Percentiles rank a stretch among this genome's conserved stretches.
phyloP scores from a whole-genome alignment of 2,113 vertebrate species.

The Typhlomys cinereus region DNA sequence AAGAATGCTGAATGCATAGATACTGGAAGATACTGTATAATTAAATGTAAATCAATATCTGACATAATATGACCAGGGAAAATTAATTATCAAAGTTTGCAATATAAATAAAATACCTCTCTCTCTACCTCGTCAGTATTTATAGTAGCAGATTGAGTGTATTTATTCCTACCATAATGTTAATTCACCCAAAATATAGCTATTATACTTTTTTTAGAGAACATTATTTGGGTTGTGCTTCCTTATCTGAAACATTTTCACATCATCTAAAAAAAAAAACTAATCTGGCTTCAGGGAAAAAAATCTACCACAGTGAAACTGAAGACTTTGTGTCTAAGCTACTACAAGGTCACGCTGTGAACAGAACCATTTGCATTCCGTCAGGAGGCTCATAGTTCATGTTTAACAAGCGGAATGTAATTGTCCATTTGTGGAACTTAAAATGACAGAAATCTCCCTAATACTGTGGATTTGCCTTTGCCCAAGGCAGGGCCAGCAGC shows the following conservation, averaged over 20 bases:
- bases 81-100: neutral
- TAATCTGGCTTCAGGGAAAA: neutral
- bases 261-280: neutral
- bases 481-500: neutral
- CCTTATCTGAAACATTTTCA: constrained; percentile 19
- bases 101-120: neutral
- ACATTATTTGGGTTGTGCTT: neutral
- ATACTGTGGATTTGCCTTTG: neutral
- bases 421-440: constrained; percentile 41
- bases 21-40: neutral
- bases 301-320: neutral
- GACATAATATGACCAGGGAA: neutral
- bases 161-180: neutral
- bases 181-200: neutral
- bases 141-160: neutral
- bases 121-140: neutral
- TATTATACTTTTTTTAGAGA: neutral
- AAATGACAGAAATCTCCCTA: constrained; percentile 50
- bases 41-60: constrained; percentile 36
- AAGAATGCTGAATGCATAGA: neutral
- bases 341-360: constrained; percentile 32
- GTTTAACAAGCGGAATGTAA: constrained; percentile 64
- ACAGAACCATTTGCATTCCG: neutral
- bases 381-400: neutral
- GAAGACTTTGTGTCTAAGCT: neutral